phyloP scores from a whole-genome alignment of 2,113 vertebrate genomes.

The Phalacrocorax aristotelis region DNA sequence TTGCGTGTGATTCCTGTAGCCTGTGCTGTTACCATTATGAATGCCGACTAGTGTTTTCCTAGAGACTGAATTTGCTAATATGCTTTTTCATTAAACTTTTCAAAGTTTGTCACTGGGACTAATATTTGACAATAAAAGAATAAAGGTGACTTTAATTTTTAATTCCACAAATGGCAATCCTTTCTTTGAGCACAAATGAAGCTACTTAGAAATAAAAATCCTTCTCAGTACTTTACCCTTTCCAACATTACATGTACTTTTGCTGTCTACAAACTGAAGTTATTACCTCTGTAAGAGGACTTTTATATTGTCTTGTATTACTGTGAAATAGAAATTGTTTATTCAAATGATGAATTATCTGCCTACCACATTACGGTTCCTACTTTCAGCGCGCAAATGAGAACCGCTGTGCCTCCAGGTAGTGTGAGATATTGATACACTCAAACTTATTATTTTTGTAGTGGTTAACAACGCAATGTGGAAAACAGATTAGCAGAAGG shows the following conservation, averaged over 20 bases:
- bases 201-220: neutral
- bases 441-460: neutral
- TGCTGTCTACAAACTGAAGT: neutral
- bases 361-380: neutral
- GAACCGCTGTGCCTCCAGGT: neutral
- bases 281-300: neutral
- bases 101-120: neutral
- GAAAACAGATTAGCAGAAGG: constrained; percentile 1
- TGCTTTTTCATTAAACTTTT: neutral
- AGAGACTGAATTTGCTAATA: neutral
- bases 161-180: neutral
- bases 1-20: neutral
- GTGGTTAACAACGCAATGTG: neutral
- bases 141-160: neutral
- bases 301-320: neutral
- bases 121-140: neutral
- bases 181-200: neutral
- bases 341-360: constrained; percentile 44
- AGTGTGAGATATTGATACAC: neutral
- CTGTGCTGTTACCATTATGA: neutral
- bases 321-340: neutral
- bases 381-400: neutral
- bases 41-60: neutral
- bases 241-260: neutral
- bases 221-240: neutral